phyloP scores from a whole-genome alignment of 2,888 invertebrate genomes.

The Eustalomyia histrio region DNA sequence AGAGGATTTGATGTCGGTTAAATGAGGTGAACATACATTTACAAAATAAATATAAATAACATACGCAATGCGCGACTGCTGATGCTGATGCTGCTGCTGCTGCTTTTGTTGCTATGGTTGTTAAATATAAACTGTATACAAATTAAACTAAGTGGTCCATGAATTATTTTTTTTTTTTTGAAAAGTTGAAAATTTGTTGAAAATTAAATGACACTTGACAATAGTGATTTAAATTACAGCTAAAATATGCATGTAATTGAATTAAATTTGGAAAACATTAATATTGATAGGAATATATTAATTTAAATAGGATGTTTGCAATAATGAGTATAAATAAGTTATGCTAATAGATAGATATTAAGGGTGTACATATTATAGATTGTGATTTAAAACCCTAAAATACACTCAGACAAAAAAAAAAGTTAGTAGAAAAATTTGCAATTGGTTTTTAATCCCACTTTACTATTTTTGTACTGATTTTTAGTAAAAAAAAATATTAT shows the following conservation, averaged over 20 bases:
- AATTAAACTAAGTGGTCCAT: conserved; percentile 16
- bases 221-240: conserved; percentile 52
- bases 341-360: not conserved
- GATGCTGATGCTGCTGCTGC: too few species aligned
- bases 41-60: too few species aligned
- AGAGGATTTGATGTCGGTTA: conserved; percentile 53
- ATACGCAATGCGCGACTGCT: conserved; percentile 14
- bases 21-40: conserved; percentile 42
- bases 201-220: conserved; percentile 58
- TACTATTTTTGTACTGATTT: too few species aligned
- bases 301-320: not conserved
- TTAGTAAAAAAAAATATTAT: too few species aligned
- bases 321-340: not conserved
- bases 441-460: too few species aligned
- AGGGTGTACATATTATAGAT: not conserved
- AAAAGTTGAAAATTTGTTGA: conserved; percentile 45
- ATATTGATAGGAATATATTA: not conserved
- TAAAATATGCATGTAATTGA: conserved; percentile 39
- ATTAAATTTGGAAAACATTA: conserved; percentile 32
- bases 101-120: not conserved
- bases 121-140: conserved; percentile 21
- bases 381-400: too few species aligned
- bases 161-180: conserved; percentile 19
- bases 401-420: too few species aligned
- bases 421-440: too few species aligned